These are phyloP conservation scores for Saimiri boliviensis DNA, from an alignment of 2,113 vertebrate genomes.

Conservation along the genomic window DNA sequence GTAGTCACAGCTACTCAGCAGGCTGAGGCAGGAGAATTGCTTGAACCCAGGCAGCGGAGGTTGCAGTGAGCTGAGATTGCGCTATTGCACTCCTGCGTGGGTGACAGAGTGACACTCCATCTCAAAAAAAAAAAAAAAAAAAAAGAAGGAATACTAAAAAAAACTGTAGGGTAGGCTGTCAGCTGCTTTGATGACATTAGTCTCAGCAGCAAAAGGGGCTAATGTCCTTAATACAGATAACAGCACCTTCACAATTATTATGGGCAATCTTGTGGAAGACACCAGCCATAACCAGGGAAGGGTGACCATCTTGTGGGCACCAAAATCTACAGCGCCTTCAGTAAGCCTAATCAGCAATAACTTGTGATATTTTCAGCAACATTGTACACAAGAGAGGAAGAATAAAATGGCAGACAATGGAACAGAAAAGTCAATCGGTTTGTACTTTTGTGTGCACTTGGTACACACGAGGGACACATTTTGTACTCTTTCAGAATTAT, in stretches of 20 bases:
- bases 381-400: neutral
- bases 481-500: neutral
- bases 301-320: neutral
- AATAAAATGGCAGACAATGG: neutral
- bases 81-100: too few relatives aligned
- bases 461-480: neutral
- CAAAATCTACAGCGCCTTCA: neutral
- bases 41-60: too few relatives aligned
- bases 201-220: neutral
- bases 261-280: neutral
- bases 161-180: neutral
- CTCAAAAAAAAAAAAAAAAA: neutral
- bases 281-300: neutral
- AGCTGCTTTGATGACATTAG: constrained; percentile 8
- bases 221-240: neutral
- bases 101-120: too few relatives aligned
- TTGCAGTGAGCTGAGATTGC: too few relatives aligned
- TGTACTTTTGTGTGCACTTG: neutral
- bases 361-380: neutral
- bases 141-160: neutral
- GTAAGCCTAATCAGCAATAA: neutral
- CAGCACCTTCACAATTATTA: neutral
- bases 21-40: too few relatives aligned
- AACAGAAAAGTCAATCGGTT: neutral
- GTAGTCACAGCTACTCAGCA: too few relatives aligned